Base-by-base conservation (phyloP, 30 jellyfish, hydroid and myxozoan genomes). In the Nemopilema nomurai region DNA sequence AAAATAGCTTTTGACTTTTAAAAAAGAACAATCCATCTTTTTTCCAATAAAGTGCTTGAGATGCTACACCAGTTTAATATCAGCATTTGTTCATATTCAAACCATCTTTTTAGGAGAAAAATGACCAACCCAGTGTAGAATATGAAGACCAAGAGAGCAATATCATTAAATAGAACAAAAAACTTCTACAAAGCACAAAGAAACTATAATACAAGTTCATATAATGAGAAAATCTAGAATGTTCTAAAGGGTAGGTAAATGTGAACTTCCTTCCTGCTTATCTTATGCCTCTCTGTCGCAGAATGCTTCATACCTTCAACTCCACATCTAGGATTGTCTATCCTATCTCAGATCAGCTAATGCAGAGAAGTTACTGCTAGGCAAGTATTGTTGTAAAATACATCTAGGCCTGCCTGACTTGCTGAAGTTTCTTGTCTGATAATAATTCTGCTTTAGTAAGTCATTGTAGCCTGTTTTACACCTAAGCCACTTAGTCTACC, bases 321-420 rank as follows among this genome's bases (percentile, higher is more conserved):
- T 73, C 25, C 69, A n/a, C 83, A 29, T 77, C 87, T 77, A 57
- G 33, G 23, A 27, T 16, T 62, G 87, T 18, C 62, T 77, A 77
- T 62, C 87, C 87, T 77, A 77, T 53, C 25, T 49, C 71, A 21
- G 30, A 24, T 76, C 87, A 62, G 68, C 87, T 57, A 62, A 77
- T 77, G 33, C 41, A 29, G 67, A 31, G 30, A 23, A 67, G 41
- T 67, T 23, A 28, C 41, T 67, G 21, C 31, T 67, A 67, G 72
- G 29, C 29, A n/a, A 63, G 29, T 63, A 33, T 67, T 29, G 21
- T 67, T 29, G 76, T 67, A 67, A 77, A 77, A 77, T 77, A 77
- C 87, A 28, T 51, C 86, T 62, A 77, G 33, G 30, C 78, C 77
- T 77, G 87, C 87, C 87, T 77, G 87, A 51, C 81, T 70, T 73